Conservation (phyloP, 2,113 vertebrate species). For the Phalacrocorax pelagicus region DNA sequence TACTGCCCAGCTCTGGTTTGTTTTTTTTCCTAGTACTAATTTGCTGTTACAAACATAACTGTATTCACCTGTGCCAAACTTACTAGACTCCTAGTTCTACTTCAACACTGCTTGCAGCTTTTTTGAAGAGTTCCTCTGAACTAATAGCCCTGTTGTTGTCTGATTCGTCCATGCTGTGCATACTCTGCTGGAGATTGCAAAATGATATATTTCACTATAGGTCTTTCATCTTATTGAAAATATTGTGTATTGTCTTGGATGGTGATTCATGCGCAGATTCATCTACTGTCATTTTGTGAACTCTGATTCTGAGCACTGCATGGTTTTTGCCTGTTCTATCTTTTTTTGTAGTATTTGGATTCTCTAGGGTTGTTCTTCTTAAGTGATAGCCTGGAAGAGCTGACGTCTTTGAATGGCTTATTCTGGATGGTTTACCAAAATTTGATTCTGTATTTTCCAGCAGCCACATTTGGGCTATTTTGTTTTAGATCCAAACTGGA, state of each 20-base stretch:
- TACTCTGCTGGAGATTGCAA: not conserved
- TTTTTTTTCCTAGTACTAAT: not conserved
- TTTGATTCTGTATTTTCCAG: not conserved
- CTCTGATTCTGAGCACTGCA: not conserved
- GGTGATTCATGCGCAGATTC: not conserved
- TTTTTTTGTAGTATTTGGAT: not conserved
- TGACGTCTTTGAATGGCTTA: not conserved
- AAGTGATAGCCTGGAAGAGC: not conserved
- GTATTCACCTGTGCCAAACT: not conserved
- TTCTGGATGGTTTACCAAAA: not conserved
- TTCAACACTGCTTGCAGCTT: not conserved
- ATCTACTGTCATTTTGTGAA: not conserved
- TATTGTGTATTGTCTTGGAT: not conserved
- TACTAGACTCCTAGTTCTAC: not conserved
- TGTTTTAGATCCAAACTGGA: not conserved
- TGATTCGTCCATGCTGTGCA: not conserved
- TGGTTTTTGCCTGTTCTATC: not conserved
- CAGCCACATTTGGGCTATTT: not conserved
- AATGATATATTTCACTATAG: not conserved
- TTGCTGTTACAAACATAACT: not conserved
- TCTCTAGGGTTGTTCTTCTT: not conserved
- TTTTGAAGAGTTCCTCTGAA: not conserved
- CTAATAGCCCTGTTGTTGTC: not conserved
- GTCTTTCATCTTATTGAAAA: not conserved
- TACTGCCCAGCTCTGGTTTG: rapidly evolving